These are phyloP conservation scores for Hymenopus coronatus DNA, from an alignment of 2,888 invertebrate species.

Conservation along the genomic window DNA sequence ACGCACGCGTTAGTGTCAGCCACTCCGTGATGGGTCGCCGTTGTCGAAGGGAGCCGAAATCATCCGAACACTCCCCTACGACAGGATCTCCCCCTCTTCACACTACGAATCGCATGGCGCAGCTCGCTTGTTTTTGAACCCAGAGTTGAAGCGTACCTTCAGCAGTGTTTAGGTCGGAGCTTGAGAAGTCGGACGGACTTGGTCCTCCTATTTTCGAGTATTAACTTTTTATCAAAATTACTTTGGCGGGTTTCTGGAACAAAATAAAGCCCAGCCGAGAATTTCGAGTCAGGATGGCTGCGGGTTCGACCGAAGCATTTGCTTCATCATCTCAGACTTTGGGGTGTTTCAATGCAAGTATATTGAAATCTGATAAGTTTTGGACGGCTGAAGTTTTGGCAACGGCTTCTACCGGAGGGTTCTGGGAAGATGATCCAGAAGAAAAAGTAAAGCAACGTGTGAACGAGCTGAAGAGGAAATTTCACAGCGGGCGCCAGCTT, in stretches of 20 bases:
- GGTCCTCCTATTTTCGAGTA: neutral
- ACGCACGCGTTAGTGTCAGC: constrained; percentile 5
- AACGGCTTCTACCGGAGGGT: constrained; percentile 43
- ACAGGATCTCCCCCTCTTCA: neutral
- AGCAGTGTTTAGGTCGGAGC: neutral
- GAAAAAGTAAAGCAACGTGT: constrained; percentile 44
- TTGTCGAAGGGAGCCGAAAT: neutral
- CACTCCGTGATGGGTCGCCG: neutral
- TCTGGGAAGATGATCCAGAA: constrained; percentile 44
- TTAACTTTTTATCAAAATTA: neutral
- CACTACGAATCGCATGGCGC: neutral
- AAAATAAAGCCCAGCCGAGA: neutral
- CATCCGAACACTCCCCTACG: neutral
- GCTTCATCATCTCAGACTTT: constrained; percentile 38
- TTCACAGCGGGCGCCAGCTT: constrained; percentile 46
- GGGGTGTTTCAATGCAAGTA: constrained; percentile 36
- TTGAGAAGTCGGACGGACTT: neutral
- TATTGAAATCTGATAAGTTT: constrained; percentile 38
- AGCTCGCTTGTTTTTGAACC: neutral
- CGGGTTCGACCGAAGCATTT: constrained; percentile 43
- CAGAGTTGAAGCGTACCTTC: neutral
- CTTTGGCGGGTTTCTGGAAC: neutral
- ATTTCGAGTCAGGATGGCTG: constrained; percentile 38
- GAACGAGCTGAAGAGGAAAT: constrained; percentile 44
- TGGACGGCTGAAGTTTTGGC: constrained; percentile 41